phyloP scores from a whole-genome alignment of 2,797 vertebrate genomes.

The Molossus molossus region DNA sequence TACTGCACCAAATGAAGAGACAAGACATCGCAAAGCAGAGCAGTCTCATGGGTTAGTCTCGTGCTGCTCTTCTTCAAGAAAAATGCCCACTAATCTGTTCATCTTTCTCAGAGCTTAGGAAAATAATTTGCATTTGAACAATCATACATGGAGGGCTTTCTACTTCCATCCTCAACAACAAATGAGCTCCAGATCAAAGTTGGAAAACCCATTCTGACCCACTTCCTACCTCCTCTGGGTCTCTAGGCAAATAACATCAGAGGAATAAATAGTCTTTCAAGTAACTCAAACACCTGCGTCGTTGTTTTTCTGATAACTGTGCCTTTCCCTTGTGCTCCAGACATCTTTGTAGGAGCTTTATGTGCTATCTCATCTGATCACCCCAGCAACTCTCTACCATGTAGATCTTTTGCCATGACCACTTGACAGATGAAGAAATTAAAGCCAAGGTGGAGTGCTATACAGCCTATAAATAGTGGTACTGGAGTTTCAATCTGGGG shows the following conservation, averaged over 20 bases:
- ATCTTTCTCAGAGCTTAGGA: not conserved
- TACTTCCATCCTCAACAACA: not conserved
- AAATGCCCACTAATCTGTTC: not conserved
- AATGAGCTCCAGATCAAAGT: not conserved
- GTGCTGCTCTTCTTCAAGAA: not conserved
- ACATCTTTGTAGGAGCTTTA: not conserved
- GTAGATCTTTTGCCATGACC: not conserved
- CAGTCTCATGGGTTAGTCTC: not conserved
- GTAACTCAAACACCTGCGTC: not conserved
- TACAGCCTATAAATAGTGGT: not conserved
- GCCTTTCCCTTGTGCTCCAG: not conserved
- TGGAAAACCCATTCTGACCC: not conserved
- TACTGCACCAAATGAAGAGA: not conserved
- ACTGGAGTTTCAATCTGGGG: not conserved
- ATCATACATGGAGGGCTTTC: not conserved
- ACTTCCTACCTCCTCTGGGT: not conserved
- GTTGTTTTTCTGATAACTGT: not conserved
- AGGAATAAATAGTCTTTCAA: not conserved
- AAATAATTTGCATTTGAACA: not conserved
- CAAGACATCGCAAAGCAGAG: not conserved
- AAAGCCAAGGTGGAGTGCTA: not conserved
- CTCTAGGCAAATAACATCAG: not conserved
- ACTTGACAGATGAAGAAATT: constrained; percentile 6
- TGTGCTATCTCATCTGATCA: not conserved
- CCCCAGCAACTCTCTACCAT: not conserved